These are phyloP conservation scores for Acipenser ruthenus DNA, from an alignment of 2,797 vertebrate species.

Conservation along the genomic window DNA sequence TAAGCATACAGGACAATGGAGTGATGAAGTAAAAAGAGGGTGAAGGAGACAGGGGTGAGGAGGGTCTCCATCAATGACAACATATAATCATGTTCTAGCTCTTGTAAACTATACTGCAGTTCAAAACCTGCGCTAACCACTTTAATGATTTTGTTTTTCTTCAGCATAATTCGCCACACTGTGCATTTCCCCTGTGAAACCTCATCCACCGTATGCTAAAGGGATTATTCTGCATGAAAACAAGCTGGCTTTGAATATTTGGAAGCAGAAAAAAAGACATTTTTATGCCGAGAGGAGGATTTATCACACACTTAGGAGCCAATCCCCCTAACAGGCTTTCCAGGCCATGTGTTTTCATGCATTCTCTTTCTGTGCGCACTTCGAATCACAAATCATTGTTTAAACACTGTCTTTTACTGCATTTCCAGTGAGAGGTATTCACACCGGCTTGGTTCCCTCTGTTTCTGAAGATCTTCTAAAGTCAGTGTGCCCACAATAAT, in stretches of 20 bases:
- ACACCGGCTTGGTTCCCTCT: too few relatives aligned
- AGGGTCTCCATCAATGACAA: too few relatives aligned
- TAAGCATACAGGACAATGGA: too few relatives aligned
- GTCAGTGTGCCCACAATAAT: too few relatives aligned
- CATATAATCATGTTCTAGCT: not conserved
- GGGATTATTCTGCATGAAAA: constrained; percentile 17
- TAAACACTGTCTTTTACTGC: constrained; percentile 9
- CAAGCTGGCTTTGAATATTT: constrained; percentile 14
- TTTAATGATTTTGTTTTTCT: not conserved
- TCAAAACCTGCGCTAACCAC: constrained; percentile 7
- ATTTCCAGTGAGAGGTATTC: not conserved
- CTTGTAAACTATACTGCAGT: not conserved
- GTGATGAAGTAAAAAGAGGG: too few relatives aligned
- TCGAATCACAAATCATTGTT: constrained; percentile 2
- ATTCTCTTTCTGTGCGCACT: not conserved
- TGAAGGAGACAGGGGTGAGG: too few relatives aligned
- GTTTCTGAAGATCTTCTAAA: too few relatives aligned
- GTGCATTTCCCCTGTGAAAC: constrained; percentile 3
- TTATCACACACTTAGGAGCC: constrained; percentile 14
- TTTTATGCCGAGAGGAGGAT: constrained; percentile 15
- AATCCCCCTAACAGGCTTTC: constrained; percentile 19
- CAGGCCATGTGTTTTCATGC: constrained; percentile 2
- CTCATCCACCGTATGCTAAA: constrained; percentile 18
- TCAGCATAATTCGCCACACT: not conserved
- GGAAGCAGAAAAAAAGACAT: constrained; percentile 15